These are phyloP conservation scores for Nasonia longicornis DNA, from an alignment of 1,140 invertebrate species.

Conservation along the genomic window DNA sequence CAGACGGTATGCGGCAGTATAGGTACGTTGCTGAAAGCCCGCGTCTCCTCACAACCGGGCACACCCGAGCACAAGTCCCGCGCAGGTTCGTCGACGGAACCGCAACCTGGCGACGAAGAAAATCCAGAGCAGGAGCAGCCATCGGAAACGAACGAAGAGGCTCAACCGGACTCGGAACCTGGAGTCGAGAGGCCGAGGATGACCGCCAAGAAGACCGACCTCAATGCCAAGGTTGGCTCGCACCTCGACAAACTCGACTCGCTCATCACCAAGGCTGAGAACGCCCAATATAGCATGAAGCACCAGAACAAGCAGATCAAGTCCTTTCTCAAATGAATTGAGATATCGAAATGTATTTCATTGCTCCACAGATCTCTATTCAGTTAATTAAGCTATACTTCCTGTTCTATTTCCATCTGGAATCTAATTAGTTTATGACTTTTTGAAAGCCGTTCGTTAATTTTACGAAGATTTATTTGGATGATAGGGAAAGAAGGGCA, in stretches of 20 bases:
- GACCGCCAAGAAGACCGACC: conserved; percentile 63
- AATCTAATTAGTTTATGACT: too few species aligned
- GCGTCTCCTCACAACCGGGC: conserved; percentile 63
- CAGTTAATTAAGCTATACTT: too few species aligned
- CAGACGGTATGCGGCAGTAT: conserved; percentile 77
- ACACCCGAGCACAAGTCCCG: conserved; percentile 58
- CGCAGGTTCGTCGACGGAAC: conserved; percentile 22
- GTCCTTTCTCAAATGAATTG: conserved; percentile 39
- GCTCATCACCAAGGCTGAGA: conserved; percentile 76
- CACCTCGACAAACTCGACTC: conserved; percentile 74
- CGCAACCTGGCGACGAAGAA: conserved; percentile 58
- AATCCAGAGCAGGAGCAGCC: conserved; percentile 47
- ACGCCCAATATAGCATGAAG: conserved; percentile 75
- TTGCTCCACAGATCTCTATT: too few species aligned
- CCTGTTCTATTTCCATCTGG: too few species aligned
- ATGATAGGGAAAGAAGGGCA: too few species aligned
- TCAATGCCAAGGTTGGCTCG: conserved; percentile 72
- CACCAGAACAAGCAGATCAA: conserved; percentile 81
- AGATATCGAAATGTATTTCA: background rate
- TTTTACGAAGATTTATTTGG: too few species aligned
- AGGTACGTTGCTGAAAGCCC: conserved; percentile 74
- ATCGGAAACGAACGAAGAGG: conserved; percentile 8
- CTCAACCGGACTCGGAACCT: conserved; percentile 56
- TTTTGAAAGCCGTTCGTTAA: too few species aligned
- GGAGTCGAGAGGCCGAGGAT: background rate